Evolutionary conservation across 2,888 invertebrate species (phyloP).

Genomic region (Erannis defoliaria): DNA sequence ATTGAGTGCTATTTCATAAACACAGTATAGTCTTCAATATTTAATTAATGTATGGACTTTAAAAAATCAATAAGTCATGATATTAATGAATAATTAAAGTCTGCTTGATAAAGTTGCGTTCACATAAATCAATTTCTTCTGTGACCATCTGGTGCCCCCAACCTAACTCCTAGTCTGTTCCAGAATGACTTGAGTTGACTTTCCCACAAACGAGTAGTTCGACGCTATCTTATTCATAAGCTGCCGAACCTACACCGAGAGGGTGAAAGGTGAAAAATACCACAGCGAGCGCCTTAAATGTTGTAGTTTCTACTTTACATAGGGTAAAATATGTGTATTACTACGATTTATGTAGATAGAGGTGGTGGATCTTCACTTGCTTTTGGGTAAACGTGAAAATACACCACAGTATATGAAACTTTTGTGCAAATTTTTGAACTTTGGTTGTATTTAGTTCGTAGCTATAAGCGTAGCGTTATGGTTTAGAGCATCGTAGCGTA

Average conservation of each 20-base stretch:
- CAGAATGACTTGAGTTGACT: constrained; percentile 48
- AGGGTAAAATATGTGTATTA: constrained; percentile 31
- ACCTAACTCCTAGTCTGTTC: constrained; percentile 35
- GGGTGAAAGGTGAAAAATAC: constrained; percentile 44
- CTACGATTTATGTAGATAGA: constrained; percentile 31
- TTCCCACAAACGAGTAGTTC: constrained; percentile 49
- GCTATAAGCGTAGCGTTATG: background rate
- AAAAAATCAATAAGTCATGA: too few relatives aligned
- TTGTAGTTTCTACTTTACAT: constrained; percentile 45
- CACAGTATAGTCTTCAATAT: too few relatives aligned
- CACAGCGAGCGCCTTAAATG: constrained; percentile 42
- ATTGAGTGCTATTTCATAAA: too few relatives aligned
- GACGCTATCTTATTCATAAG: constrained; percentile 57
- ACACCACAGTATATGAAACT: constrained; percentile 1
- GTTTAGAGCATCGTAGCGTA: too few relatives aligned
- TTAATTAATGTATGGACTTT: too few relatives aligned
- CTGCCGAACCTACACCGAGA: constrained; percentile 39
- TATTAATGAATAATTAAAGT: background rate
- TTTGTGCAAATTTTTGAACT: too few relatives aligned
- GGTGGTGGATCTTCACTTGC: constrained; percentile 6
- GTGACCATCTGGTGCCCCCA: background rate
- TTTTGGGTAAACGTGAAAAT: constrained; percentile 15
- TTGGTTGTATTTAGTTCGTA: background rate
- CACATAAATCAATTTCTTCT: background rate
- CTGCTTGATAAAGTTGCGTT: background rate